A percentile compares a stretch with the other conserved stretches of the same genome.
phyloP scores from a whole-genome alignment of 1,140 invertebrate species.

The Antheraea mylitta region DNA sequence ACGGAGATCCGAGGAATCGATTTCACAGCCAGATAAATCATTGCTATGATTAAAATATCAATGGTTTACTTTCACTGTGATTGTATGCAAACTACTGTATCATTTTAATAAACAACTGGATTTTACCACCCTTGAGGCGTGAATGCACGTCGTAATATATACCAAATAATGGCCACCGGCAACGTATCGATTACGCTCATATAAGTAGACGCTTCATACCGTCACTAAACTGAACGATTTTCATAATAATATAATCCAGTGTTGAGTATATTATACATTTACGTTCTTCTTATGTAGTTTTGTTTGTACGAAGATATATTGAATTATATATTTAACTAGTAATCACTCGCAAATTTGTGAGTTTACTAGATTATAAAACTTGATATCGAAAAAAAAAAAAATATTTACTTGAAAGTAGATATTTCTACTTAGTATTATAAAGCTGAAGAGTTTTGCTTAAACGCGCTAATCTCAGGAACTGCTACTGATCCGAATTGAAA shows the following conservation, averaged over 20 bases:
- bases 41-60: slow-evolving; percentile 69
- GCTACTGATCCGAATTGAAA: too few species aligned
- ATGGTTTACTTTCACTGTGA: slow-evolving; percentile 60
- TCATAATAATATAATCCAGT: neutral
- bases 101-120: slow-evolving; percentile 56
- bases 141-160: slow-evolving; percentile 2
- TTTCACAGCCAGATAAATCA: slow-evolving; percentile 55
- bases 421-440: too few species aligned
- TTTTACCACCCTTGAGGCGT: slow-evolving; percentile 30
- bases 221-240: neutral
- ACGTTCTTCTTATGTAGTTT: too few species aligned
- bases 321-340: too few species aligned
- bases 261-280: neutral
- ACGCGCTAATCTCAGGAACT: too few species aligned
- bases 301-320: too few species aligned
- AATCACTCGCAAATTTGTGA: too few species aligned
- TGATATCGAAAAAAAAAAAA: too few species aligned
- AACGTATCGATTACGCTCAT: neutral
- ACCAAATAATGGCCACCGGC: neutral
- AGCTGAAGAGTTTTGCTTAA: too few species aligned
- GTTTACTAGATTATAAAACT: too few species aligned
- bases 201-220: neutral
- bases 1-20: slow-evolving; percentile 36
- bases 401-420: too few species aligned
- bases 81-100: slow-evolving; percentile 69